A percentile compares a stretch with the other conserved stretches of the same genome.
Evolutionary conservation across 2,797 vertebrate genomes (phyloP).

Genomic region (Vespertilio murinus): DNA sequence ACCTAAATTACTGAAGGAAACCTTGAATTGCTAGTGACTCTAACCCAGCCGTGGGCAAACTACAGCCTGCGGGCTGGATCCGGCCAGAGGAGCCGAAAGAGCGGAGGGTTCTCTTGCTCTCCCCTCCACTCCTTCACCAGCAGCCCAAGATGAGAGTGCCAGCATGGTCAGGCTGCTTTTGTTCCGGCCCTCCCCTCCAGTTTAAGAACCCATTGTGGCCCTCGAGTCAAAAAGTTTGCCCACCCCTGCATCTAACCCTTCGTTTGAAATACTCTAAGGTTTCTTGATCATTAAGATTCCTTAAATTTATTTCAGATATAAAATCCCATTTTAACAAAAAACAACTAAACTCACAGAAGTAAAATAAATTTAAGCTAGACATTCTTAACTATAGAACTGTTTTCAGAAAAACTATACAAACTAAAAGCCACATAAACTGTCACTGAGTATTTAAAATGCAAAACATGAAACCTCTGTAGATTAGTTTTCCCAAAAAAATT

Average conservation of each 20-base stretch:
- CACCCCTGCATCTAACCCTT: not conserved
- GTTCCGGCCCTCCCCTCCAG: too few species aligned
- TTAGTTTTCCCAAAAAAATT: not conserved
- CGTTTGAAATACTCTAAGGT: not conserved
- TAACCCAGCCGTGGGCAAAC: too few species aligned
- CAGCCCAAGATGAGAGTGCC: too few species aligned
- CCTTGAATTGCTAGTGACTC: not conserved
- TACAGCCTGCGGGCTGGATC: too few species aligned
- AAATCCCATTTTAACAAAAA: not conserved
- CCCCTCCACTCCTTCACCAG: too few species aligned
- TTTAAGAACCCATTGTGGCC: too few species aligned
- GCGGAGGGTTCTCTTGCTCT: too few species aligned
- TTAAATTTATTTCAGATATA: constrained; percentile 20
- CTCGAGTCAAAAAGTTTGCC: too few species aligned
- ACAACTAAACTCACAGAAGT: not conserved
- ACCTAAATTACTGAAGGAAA: not conserved
- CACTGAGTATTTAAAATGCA: not conserved
- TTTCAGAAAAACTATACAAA: not conserved
- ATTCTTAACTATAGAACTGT: not conserved
- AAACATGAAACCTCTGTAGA: not conserved
- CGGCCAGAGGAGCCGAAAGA: too few species aligned
- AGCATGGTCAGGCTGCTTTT: too few species aligned
- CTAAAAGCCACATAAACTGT: not conserved
- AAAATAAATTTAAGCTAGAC: not conserved
- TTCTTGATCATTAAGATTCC: constrained; percentile 6